Percentiles rank a stretch among this genome's conserved stretches.
These are phyloP conservation scores for Lynx canadensis DNA, from an alignment of 2,113 vertebrate genomes.

Conservation along the genomic window DNA sequence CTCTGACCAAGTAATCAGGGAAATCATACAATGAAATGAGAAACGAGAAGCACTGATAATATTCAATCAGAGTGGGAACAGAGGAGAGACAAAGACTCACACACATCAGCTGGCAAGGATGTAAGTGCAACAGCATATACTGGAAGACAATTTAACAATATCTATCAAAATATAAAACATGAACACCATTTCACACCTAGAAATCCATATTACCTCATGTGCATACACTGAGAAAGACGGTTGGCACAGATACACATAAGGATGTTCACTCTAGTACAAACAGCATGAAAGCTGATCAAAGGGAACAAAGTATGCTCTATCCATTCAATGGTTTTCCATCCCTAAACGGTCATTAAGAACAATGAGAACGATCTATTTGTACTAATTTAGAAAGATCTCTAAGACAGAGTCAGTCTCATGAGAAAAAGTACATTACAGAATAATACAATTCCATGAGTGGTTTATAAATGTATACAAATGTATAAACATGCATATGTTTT, in stretches of 20 bases:
- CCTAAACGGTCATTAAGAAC: neutral
- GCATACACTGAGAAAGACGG: rapidly evolving
- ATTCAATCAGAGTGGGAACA: neutral
- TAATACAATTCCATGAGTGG: neutral
- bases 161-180: neutral
- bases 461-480: neutral
- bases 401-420: neutral
- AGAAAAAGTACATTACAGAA: neutral
- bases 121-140: rapidly evolving
- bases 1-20: neutral
- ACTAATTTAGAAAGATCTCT: neutral
- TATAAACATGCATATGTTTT: neutral
- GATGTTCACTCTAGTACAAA: neutral
- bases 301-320: neutral
- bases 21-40: neutral
- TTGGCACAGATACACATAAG: rapidly evolving
- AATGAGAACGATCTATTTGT: neutral
- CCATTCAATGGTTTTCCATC: neutral
- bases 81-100: neutral
- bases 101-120: rapidly evolving
- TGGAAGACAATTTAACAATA: neutral
- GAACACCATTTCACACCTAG: neutral
- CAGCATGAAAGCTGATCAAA: neutral
- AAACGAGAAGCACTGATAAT: neutral
- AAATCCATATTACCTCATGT: neutral